Base-by-base conservation (phyloP, 2,797 vertebrate genomes). In the Clarias laeviceps region DNA sequence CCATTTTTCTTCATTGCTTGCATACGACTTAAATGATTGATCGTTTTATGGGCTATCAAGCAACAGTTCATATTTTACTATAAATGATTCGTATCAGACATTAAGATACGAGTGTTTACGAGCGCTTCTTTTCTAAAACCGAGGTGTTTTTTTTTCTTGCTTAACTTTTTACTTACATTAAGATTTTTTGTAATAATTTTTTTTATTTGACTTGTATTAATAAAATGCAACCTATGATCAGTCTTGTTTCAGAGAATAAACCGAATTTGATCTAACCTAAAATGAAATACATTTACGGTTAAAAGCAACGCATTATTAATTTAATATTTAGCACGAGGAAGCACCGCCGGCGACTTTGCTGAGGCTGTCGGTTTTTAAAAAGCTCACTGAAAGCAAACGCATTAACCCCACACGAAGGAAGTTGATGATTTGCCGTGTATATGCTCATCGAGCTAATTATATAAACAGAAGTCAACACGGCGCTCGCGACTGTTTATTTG, bases 361-460 rank as follows among this genome's bases (percentile, higher is more conserved):
- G 54, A 82, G 24, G 82, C 20, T n/a, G 59, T n/a, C 62, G 37
- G 73, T 54, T 81, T 77, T 50, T 29, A 29, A 64, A 78, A 82
- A n/a, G 74, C 83, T 81, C 59, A 68, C 54, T 62, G 87, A 83
- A 78, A 84, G 66, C 78, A 80, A 87, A 72, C 79, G 61, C 79
- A 86, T 86, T 83, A 76, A 80, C 70, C 82, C 73, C 87, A 87
- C 82, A 81, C 82, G 88, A 82, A 85, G 69, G 81, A 86, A 87
- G 86, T 73, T 89, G 88, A 90, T 88, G 90, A 80, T 89, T 89
- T 89, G 86, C 82, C 18, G 80, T 87, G 84, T 90, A 70, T 89
- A 88, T 84, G 88, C 78, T 86, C 65, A 77, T 68, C 78, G 57
- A 85, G 68, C 78, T 89, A 91, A 91, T 90, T 88, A 88, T 87